A percentile compares a stretch with the other conserved stretches of the same genome.
These are phyloP conservation scores for Rhadina sibilatrix DNA, from an alignment of 2,113 vertebrate genomes.

Conservation along the genomic window DNA sequence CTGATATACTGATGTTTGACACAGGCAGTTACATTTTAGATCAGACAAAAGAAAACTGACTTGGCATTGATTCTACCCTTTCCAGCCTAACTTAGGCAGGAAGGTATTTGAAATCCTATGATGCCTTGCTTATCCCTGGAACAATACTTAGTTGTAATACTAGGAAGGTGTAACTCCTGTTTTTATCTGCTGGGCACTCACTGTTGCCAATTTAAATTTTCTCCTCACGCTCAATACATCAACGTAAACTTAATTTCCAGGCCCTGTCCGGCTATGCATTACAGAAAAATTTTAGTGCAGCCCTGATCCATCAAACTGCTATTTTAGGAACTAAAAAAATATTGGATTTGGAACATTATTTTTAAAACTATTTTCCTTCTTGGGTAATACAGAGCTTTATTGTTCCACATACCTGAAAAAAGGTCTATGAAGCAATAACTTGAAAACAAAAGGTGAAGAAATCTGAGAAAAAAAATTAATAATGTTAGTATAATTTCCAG, in stretches of 20 bases:
- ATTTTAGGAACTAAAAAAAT: background rate
- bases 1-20: background rate
- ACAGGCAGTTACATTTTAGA: background rate
- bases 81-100: background rate
- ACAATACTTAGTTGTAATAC: background rate
- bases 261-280: background rate
- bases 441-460: slow-evolving; percentile 98
- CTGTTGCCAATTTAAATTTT: background rate
- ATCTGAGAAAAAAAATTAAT: slow-evolving; percentile 78
- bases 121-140: background rate
- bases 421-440: slow-evolving; percentile 91
- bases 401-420: slow-evolving; percentile 89
- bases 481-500: background rate
- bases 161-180: background rate
- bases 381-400: background rate
- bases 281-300: background rate
- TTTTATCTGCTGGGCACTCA: background rate
- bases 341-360: background rate
- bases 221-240: background rate
- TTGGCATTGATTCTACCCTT: background rate
- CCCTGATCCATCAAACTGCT: background rate
- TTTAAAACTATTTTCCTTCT: background rate
- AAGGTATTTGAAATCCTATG: background rate
- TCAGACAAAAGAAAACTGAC: background rate
- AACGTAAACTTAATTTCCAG: background rate